phyloP scores from a whole-genome alignment of 2,888 invertebrate genomes.

The Branchellion lobata region DNA sequence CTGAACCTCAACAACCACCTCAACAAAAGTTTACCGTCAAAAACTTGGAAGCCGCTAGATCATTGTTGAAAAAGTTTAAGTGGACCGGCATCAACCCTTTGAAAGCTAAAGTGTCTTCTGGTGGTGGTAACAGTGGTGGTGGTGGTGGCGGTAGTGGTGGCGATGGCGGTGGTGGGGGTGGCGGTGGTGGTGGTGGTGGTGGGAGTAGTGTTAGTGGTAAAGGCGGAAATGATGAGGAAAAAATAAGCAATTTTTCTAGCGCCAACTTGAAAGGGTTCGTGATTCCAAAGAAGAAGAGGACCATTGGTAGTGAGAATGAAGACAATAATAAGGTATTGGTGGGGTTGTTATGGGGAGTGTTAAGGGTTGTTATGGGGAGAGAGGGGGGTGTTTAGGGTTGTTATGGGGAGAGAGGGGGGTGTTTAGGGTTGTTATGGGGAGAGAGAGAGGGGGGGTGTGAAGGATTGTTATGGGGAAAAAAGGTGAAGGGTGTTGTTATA shows the following conservation, averaged over 20 bases:
- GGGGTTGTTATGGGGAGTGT: too few relatives aligned
- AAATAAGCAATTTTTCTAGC: background rate
- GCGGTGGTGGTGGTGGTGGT: background rate
- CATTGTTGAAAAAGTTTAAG: constrained; percentile 10
- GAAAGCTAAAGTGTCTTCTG: background rate
- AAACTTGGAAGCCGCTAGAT: background rate
- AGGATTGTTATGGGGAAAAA: too few relatives aligned
- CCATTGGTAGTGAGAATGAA: too few relatives aligned
- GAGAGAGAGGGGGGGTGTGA: too few relatives aligned
- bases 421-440: too few relatives aligned
- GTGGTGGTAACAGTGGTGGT: background rate
- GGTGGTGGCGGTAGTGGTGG: background rate
- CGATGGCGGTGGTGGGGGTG: background rate
- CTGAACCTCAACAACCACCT: too few relatives aligned
- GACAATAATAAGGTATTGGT: too few relatives aligned
- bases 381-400: too few relatives aligned
- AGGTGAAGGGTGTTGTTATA: too few relatives aligned
- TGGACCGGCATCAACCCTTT: background rate
- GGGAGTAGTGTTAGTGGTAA: background rate
- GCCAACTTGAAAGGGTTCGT: constrained; percentile 7
- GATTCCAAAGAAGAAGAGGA: background rate
- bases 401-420: too few relatives aligned
- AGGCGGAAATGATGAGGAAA: background rate
- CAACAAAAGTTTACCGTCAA: too few relatives aligned
- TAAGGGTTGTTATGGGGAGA: too few relatives aligned